These are phyloP conservation scores for Rhizoglyphus robini DNA, from an alignment of 1,140 invertebrate species.

Conservation along the genomic window DNA sequence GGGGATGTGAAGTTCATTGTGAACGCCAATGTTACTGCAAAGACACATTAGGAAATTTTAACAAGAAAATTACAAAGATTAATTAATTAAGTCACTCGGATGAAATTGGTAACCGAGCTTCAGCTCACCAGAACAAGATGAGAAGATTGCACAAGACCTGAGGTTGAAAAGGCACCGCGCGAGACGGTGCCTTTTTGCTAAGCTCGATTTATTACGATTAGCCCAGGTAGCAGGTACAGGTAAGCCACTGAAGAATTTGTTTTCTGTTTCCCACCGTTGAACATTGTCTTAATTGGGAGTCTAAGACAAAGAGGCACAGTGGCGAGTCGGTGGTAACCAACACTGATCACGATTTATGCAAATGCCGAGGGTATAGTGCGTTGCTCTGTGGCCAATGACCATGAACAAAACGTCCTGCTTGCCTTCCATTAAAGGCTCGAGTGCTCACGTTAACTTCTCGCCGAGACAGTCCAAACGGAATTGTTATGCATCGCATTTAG, in stretches of 20 bases:
- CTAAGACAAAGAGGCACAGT: neutral
- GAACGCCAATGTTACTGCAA: slow-evolving; percentile 2
- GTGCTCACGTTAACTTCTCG: too few relatives aligned
- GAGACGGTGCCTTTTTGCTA: neutral
- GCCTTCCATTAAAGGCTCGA: neutral
- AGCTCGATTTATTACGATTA: slow-evolving; percentile 7
- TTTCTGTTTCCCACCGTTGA: slow-evolving; percentile 16
- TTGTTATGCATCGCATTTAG: too few relatives aligned
- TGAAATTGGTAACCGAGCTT: neutral
- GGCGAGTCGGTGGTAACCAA: neutral
- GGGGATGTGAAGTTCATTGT: too few relatives aligned
- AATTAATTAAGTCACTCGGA: neutral
- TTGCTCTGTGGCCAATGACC: too few relatives aligned
- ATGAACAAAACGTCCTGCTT: too few relatives aligned
- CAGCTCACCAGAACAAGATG: neutral
- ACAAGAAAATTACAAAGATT: slow-evolving; percentile 13
- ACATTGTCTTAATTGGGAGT: neutral
- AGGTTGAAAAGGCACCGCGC: neutral
- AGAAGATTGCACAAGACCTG: slow-evolving; percentile 8
- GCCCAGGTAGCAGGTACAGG: neutral
- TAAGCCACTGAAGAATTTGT: slow-evolving; percentile 16
- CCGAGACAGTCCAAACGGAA: too few relatives aligned
- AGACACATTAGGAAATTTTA: neutral
- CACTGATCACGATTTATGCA: neutral
- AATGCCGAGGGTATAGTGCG: too few relatives aligned